Evolutionary conservation across 2,113 vertebrate species (phyloP).

Genomic region (Cathartes aura): DNA sequence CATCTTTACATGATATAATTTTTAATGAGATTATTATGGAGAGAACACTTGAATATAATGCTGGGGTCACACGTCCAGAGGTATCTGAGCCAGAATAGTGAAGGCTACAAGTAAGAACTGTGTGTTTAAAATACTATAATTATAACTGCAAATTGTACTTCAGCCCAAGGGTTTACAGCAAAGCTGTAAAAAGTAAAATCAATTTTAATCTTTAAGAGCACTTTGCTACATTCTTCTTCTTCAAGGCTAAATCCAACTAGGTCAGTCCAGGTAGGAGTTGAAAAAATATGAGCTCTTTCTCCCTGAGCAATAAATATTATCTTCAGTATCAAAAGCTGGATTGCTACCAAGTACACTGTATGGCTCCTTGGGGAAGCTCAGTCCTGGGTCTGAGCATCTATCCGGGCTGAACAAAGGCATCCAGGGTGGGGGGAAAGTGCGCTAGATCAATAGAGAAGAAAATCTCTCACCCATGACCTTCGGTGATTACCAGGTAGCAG

Average conservation of each 20-base stretch:
- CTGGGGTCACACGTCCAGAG: not conserved
- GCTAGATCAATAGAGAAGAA: not conserved
- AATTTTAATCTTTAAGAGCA: conserved; percentile 56
- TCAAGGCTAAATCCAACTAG: conserved; percentile 29
- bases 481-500: not conserved
- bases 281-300: conserved; percentile 13
- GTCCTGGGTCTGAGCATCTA: not conserved
- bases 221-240: not conserved
- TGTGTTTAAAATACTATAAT: conserved; percentile 40
- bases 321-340: conserved; percentile 16
- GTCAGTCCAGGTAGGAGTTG: conserved; percentile 30
- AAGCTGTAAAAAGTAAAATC: conserved; percentile 45
- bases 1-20: not conserved
- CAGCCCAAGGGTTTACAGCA: conserved; percentile 45
- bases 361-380: not conserved
- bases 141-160: conserved; percentile 32
- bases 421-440: not conserved
- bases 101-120: not conserved
- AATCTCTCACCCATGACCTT: not conserved
- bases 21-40: conserved; percentile 32
- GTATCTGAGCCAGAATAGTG: not conserved
- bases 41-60: conserved; percentile 16
- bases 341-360: conserved; percentile 10
- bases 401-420: not conserved
- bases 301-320: not conserved